These are phyloP conservation scores for Xanthia togata DNA, from an alignment of 2,888 invertebrate genomes.

Conservation along the genomic window DNA sequence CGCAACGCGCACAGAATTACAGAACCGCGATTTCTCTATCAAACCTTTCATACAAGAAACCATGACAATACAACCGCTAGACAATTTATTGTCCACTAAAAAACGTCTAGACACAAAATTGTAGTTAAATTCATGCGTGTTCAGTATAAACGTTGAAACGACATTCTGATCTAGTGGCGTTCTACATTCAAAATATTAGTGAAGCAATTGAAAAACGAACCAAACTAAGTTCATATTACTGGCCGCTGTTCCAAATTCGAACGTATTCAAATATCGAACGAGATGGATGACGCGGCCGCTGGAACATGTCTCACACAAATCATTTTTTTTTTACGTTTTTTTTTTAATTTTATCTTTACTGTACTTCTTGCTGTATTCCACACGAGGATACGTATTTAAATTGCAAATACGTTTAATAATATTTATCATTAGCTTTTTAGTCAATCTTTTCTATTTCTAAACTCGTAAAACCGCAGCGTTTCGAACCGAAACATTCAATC, in stretches of 20 bases:
- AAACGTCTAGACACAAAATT: constrained; percentile 81
- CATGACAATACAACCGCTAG: constrained; percentile 80
- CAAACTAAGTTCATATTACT: constrained; percentile 88
- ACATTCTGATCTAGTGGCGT: constrained; percentile 84
- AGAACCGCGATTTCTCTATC: constrained; percentile 87
- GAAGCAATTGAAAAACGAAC: constrained; percentile 90
- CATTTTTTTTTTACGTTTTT: constrained; percentile 73
- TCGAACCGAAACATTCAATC: constrained; percentile 86
- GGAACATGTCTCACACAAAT: constrained; percentile 81
- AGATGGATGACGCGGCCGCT: constrained; percentile 84
- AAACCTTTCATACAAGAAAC: constrained; percentile 80
- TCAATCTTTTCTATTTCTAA: constrained; percentile 66
- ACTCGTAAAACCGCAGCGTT: constrained; percentile 75
- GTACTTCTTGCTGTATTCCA: constrained; percentile 63
- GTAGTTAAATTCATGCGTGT: constrained; percentile 56
- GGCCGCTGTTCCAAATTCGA: constrained; percentile 87
- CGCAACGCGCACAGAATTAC: constrained; percentile 85
- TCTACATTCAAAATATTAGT: constrained; percentile 89
- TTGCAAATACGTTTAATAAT: constrained; percentile 76
- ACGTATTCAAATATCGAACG: constrained; percentile 89
- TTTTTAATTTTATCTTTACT: constrained; percentile 66
- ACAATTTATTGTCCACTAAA: constrained; percentile 77
- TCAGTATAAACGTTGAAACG: constrained; percentile 63
- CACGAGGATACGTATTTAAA: constrained; percentile 74
- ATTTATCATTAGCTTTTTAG: constrained; percentile 72